These are phyloP conservation scores for Lithobates pipiens DNA, from an alignment of 2,797 vertebrate species.

Conservation along the genomic window DNA sequence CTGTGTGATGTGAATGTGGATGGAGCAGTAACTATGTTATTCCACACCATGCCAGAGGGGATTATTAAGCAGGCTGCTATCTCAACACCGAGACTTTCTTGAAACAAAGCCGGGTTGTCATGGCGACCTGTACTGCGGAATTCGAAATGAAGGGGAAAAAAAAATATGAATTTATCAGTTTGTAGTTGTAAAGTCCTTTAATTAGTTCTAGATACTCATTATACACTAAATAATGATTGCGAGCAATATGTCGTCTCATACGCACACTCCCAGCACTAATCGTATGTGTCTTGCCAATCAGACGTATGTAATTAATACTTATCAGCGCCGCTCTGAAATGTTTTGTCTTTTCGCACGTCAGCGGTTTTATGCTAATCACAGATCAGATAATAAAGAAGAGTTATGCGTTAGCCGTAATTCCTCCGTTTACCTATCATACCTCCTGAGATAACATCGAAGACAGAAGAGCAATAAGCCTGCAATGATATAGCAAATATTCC, in stretches of 20 bases:
- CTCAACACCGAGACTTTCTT: conserved; percentile 33
- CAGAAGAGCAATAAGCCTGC: neutral
- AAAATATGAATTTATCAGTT: conserved; percentile 53
- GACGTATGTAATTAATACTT: conserved; percentile 8
- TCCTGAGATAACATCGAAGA: neutral
- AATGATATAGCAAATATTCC: neutral
- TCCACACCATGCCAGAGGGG: conserved; percentile 38
- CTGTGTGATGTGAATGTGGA: conserved; percentile 42
- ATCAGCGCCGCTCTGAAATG: neutral
- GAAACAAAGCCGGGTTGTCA: conserved; percentile 58
- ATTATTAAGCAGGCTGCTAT: conserved; percentile 48
- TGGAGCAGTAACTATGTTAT: conserved; percentile 29
- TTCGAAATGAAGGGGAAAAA: conserved; percentile 19
- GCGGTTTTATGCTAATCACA: neutral
- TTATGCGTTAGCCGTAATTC: neutral
- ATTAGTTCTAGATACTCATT: conserved; percentile 54
- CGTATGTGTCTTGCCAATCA: conserved; percentile 6
- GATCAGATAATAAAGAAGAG: neutral
- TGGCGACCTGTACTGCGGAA: conserved; percentile 48
- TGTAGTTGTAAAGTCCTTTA: conserved; percentile 43
- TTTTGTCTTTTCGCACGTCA: neutral
- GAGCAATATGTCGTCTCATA: neutral
- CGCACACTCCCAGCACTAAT: neutral
- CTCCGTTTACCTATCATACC: neutral
- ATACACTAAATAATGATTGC: conserved; percentile 21